Conservation (phyloP, 2,797 vertebrate species). For the Cossypha caffra region DNA sequence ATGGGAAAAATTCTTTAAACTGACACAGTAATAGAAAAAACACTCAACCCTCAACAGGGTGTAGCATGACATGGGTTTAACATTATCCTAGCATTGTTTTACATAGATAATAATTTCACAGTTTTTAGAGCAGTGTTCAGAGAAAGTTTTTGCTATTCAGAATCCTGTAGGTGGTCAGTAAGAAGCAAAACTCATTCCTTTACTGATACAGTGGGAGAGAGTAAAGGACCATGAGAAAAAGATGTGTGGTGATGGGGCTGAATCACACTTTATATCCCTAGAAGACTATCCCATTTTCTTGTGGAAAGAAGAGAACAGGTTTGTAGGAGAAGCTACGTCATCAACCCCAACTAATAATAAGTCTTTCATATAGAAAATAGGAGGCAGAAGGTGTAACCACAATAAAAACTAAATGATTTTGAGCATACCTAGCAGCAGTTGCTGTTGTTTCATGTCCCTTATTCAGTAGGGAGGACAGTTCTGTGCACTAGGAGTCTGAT, state of each 20-base stretch:
- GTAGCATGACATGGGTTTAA: neutral
- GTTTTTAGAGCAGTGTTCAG: neutral
- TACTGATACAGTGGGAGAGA: neutral
- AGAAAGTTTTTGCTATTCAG: neutral
- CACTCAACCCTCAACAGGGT: no score
- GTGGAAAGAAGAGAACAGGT: neutral
- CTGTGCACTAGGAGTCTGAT: neutral
- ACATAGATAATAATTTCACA: neutral
- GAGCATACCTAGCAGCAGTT: neutral
- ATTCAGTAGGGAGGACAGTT: neutral
- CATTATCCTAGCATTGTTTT: neutral
- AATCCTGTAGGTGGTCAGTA: neutral
- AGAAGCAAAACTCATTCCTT: neutral
- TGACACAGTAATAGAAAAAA: no score
- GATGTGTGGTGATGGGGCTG: neutral
- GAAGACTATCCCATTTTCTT: neutral
- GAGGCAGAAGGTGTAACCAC: neutral
- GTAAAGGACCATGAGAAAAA: neutral
- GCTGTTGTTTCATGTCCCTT: neutral
- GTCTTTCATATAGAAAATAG: neutral
- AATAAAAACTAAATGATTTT: neutral
- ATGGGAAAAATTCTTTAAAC: no score
- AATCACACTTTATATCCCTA: neutral
- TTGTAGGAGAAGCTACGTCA: neutral
- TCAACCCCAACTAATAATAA: neutral